These are phyloP conservation scores for Theristus sp. DNA, from an alignment of 2,888 invertebrate species.

Conservation along the genomic window DNA sequence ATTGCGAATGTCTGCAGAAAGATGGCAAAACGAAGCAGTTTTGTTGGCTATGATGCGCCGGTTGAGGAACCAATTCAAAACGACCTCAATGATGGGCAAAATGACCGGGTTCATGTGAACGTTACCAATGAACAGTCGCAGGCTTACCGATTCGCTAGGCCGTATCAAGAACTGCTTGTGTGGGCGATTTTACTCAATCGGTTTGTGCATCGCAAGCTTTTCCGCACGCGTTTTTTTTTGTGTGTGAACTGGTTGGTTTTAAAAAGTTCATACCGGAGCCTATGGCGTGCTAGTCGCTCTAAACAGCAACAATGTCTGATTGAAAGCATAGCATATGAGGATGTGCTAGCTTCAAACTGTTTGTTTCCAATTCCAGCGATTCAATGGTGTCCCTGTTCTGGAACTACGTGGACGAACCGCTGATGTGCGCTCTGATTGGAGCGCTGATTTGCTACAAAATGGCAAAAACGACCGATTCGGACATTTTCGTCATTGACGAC, in stretches of 20 bases:
- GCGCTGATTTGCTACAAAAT: neutral
- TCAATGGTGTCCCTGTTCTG: neutral
- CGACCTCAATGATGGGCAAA: too few species aligned
- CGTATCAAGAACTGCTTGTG: neutral
- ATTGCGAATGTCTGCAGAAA: neutral
- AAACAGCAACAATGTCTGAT: too few species aligned
- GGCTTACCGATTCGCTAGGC: neutral
- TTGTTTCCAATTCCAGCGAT: neutral
- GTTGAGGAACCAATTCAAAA: too few species aligned
- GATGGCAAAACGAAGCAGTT: neutral
- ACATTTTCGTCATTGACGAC: neutral
- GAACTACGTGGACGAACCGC: neutral
- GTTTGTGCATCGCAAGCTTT: neutral
- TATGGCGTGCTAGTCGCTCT: too few species aligned
- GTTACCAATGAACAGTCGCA: neutral
- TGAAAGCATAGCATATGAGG: too few species aligned
- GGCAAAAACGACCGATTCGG: neutral
- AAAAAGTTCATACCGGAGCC: too few species aligned
- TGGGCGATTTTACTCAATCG: neutral
- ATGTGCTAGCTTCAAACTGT: neutral
- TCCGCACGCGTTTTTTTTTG: too few species aligned
- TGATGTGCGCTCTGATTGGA: neutral
- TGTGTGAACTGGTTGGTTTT: too few species aligned
- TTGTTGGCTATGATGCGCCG: neutral
- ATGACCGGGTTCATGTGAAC: too few species aligned